Evolutionary conservation across 2,797 vertebrate species (phyloP).

Genomic region (Enteromius radiatus): DNA sequence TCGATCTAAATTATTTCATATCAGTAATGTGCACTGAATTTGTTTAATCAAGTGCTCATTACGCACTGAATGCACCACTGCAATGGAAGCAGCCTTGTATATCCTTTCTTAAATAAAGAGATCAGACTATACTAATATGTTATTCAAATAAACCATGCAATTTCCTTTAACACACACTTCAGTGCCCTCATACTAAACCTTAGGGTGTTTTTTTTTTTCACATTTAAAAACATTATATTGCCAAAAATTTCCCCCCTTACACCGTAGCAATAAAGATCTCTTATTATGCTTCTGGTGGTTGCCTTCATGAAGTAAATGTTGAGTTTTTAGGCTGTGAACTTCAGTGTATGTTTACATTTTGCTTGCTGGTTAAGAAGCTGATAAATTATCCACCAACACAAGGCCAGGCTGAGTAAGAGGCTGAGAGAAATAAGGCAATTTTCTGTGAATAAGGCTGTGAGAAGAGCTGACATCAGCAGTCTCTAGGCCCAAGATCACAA

Average conservation of each 20-base stretch:
- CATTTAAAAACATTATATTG: not conserved
- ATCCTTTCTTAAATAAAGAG: not conserved
- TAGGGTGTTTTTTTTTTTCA: not conserved
- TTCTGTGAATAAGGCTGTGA: slow-evolving; percentile 23
- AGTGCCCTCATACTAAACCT: not conserved
- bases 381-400: slow-evolving; percentile 55
- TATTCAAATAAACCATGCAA: not conserved
- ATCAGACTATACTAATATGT: not conserved
- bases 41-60: slow-evolving; percentile 3
- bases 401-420: slow-evolving; percentile 8
- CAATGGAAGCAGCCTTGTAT: no score
- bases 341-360: slow-evolving; percentile 52
- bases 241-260: not conserved
- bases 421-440: slow-evolving; percentile 19
- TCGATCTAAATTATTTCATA: not conserved
- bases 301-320: slow-evolving; percentile 30
- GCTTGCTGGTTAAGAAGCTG: slow-evolving; percentile 47
- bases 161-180: not conserved
- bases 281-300: slow-evolving; percentile 18
- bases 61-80: not conserved
- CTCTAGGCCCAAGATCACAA: slow-evolving; percentile 19
- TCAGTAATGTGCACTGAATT: not conserved
- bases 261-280: not conserved
- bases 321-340: slow-evolving; percentile 46
- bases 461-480: slow-evolving; percentile 52